Conservation (phyloP, 2,888 invertebrate species). For the Oscheius onirici region DNA sequence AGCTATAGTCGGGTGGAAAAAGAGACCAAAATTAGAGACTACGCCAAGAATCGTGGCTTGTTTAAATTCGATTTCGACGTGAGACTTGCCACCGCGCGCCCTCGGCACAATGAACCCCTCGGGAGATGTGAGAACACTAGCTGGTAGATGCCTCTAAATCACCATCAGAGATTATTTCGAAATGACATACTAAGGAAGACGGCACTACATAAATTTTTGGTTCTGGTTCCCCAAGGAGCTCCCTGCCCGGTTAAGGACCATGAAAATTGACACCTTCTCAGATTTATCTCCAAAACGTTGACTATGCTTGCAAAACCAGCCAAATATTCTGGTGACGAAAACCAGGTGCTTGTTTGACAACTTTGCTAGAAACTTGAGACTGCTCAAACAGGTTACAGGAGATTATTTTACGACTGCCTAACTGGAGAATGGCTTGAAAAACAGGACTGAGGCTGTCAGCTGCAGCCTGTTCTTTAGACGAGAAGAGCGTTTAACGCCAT, state of each 20-base stretch:
- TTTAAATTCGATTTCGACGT: slow-evolving; percentile 33
- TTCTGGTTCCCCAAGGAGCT: neutral
- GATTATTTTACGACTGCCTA: neutral
- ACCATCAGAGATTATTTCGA: neutral
- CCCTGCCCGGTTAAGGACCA: too few relatives aligned
- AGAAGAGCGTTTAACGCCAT: slow-evolving; percentile 3
- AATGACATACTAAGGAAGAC: neutral
- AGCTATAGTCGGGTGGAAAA: neutral
- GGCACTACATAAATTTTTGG: neutral
- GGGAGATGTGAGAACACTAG: slow-evolving; percentile 27
- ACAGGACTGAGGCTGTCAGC: neutral
- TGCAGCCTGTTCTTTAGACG: slow-evolving; percentile 14
- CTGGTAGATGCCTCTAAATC: neutral
- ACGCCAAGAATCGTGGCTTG: slow-evolving; percentile 25
- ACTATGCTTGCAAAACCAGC: too few relatives aligned
- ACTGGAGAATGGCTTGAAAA: neutral
- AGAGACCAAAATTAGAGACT: slow-evolving; percentile 11
- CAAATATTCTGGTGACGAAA: slow-evolving; percentile 12
- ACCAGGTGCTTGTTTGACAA: neutral
- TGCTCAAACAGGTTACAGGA: neutral
- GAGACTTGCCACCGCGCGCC: slow-evolving; percentile 23
- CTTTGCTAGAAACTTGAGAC: neutral
- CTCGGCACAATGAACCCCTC: slow-evolving; percentile 30
- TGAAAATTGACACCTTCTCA: neutral
- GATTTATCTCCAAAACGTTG: neutral